phyloP scores from a whole-genome alignment of 1,140 invertebrate genomes.

The Camponotus floridanus region DNA sequence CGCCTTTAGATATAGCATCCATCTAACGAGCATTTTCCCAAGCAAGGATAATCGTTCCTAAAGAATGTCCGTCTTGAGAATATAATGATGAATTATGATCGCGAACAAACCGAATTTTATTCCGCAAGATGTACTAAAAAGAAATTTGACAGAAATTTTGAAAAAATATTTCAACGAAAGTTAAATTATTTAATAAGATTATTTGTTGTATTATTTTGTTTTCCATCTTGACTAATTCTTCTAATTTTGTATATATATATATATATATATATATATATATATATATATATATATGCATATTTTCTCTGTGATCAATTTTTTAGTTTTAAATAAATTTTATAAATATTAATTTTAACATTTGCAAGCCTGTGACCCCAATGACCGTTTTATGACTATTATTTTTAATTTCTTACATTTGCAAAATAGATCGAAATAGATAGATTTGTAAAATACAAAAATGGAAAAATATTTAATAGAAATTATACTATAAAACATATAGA shows the following conservation, averaged over 20 bases:
- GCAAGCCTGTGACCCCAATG: no score
- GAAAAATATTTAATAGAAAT: neutral
- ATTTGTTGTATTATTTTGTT: neutral
- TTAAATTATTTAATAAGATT: conserved; percentile 17
- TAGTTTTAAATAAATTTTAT: neutral
- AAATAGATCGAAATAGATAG: neutral
- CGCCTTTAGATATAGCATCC: conserved; percentile 43
- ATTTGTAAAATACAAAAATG: neutral
- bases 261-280: neutral
- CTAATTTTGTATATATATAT: neutral
- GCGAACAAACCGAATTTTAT: conserved; percentile 13
- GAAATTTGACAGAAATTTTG: neutral
- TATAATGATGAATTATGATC: conserved; percentile 43
- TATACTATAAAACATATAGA: no score
- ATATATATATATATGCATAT: neutral
- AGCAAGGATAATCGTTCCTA: conserved; percentile 59
- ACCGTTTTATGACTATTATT: neutral
- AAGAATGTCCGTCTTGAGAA: conserved; percentile 43
- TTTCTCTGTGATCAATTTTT: neutral
- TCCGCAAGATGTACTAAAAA: neutral
- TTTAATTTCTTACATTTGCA: conserved; percentile 1
- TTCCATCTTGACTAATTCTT: neutral
- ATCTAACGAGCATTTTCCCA: conserved; percentile 63
- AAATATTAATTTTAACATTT: neutral
- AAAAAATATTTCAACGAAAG: neutral